Evolutionary conservation across 92 coral and sea anemone genomes (phyloP).

Genomic region (Micromussa lordhowensis): DNA sequence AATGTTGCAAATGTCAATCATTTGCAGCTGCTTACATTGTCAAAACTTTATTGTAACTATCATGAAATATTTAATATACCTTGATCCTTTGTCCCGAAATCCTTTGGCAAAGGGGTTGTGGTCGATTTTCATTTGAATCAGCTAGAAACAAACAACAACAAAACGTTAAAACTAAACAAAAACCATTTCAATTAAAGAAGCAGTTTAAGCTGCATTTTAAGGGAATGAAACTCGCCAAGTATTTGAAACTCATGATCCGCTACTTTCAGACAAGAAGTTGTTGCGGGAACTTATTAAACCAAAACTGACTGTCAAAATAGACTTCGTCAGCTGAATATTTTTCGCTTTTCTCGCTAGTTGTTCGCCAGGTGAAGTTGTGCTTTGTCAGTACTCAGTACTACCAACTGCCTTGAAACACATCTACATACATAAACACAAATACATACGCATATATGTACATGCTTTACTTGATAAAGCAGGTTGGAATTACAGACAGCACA

Average conservation of each 20-base stretch:
- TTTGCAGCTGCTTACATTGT: not conserved
- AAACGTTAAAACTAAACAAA: not conserved
- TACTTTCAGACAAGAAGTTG: not conserved
- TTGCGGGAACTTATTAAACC: not conserved
- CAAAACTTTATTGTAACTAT: not conserved
- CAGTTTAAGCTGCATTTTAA: not conserved
- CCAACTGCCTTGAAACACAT: too few species aligned
- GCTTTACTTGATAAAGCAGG: too few species aligned
- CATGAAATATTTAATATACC: constrained; percentile 57
- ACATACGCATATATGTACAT: too few species aligned
- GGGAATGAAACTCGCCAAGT: not conserved
- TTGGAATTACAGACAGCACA: too few species aligned
- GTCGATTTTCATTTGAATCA: constrained; percentile 90
- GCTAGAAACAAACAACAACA: constrained; percentile 52
- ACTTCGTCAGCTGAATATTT: too few species aligned
- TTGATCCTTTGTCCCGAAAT: constrained; percentile 87
- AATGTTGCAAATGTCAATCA: not conserved
- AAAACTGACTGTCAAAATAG: not conserved
- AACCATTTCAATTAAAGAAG: not conserved
- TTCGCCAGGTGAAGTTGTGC: too few species aligned
- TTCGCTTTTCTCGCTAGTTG: too few species aligned
- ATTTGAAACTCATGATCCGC: not conserved
- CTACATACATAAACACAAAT: too few species aligned
- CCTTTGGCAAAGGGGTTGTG: constrained; percentile 96
- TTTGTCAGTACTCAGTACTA: too few species aligned